Conservation (phyloP, 2,113 vertebrate species). For the Hippolais icterina region DNA sequence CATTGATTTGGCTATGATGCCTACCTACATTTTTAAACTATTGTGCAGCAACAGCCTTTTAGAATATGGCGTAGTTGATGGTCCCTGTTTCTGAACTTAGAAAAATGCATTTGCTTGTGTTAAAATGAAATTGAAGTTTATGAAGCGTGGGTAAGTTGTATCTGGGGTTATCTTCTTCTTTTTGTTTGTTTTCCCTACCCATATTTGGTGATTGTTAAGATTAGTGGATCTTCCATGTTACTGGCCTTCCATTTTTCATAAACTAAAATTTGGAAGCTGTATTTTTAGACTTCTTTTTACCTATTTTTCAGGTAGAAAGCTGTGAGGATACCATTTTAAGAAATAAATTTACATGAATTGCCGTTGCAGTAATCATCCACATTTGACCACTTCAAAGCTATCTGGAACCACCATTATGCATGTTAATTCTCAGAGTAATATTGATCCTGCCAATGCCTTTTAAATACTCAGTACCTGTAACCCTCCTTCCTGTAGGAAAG, state of each 20-base stretch:
- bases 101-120: not conserved
- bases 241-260: not conserved
- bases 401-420: not conserved
- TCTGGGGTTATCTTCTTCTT: not conserved
- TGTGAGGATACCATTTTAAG: not conserved
- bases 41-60: fast-evolving
- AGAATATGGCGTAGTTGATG: not conserved
- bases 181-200: not conserved
- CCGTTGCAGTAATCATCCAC: not conserved
- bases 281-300: not conserved
- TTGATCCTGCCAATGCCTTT: not conserved
- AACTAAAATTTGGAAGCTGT: not conserved
- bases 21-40: not conserved
- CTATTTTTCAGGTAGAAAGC: not conserved
- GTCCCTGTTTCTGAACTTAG: not conserved
- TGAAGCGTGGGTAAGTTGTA: not conserved
- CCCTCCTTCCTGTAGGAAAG: not conserved
- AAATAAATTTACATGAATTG: not conserved
- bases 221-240: not conserved
- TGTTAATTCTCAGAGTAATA: not conserved
- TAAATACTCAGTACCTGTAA: not conserved
- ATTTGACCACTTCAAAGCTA: not conserved
- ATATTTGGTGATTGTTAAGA: not conserved
- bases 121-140: not conserved
- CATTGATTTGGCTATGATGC: not conserved